Evolutionary conservation across 2,797 vertebrate species (phyloP).

Genomic region (Hipposideros larvatus): DNA sequence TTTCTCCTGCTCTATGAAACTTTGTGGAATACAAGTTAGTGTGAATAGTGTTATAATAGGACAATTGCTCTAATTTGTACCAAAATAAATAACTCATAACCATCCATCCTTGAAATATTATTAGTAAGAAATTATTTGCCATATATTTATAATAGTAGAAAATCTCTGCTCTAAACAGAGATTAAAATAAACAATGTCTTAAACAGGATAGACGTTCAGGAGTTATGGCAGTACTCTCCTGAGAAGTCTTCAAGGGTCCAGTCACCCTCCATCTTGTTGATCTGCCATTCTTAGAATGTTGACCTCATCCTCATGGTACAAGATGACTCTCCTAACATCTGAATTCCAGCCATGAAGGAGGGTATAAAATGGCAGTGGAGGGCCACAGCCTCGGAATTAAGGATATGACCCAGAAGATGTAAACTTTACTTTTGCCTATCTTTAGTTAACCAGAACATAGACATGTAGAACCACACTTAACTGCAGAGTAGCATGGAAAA

Average conservation of each 20-base stretch:
- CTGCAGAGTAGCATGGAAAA: neutral
- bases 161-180: neutral
- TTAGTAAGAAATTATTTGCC: conserved; percentile 21
- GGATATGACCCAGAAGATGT: neutral
- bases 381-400: neutral
- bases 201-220: neutral
- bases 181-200: neutral
- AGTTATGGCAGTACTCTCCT: neutral
- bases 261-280: neutral
- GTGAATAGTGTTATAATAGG: neutral
- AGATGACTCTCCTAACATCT: neutral
- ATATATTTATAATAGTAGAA: neutral
- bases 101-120: neutral
- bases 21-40: conserved; percentile 20
- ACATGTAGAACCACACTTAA: neutral
- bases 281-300: neutral
- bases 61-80: neutral
- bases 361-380: neutral
- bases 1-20: neutral
- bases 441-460: neutral
- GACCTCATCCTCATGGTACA: neutral
- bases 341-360: neutral
- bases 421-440: neutral
- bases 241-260: neutral
- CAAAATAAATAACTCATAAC: neutral